phyloP scores from a whole-genome alignment of 2,888 invertebrate species.

The Pachydiplax longipennis region DNA sequence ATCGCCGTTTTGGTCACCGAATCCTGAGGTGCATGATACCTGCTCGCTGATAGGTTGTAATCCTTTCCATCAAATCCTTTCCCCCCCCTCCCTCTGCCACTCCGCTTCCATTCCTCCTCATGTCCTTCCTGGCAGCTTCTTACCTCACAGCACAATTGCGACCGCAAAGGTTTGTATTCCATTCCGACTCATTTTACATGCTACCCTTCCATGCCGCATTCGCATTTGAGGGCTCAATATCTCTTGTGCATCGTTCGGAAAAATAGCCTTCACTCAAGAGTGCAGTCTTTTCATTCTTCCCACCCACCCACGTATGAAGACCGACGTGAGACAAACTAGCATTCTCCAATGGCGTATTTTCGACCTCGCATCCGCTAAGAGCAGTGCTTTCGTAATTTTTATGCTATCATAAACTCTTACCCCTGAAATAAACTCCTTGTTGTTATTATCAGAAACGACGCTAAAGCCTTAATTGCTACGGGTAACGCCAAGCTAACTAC shows the following conservation, averaged over 20 bases:
- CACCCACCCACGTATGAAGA: neutral
- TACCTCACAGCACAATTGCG: constrained; percentile 7
- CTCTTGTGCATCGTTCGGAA: neutral
- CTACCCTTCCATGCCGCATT: constrained; percentile 22
- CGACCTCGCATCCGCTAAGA: neutral
- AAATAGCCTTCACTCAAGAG: constrained; percentile 32
- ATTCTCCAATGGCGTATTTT: neutral
- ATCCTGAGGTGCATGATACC: neutral
- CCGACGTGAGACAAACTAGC: neutral
- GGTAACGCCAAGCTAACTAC: too few species aligned
- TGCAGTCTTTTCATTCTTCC: neutral
- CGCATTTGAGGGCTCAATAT: neutral
- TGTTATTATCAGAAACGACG: too few species aligned
- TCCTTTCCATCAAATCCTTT: neutral
- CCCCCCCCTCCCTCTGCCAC: neutral
- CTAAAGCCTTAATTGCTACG: too few species aligned
- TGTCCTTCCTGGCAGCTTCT: neutral
- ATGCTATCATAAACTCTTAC: too few species aligned
- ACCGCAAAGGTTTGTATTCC: constrained; percentile 32
- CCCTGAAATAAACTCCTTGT: too few species aligned
- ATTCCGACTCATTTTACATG: constrained; percentile 24
- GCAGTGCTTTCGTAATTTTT: too few species aligned
- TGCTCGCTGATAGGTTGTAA: neutral
- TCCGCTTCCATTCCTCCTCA: neutral
- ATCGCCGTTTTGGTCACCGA: neutral